Base-by-base conservation (phyloP, 92 coral and sea anemone species). In the Parazoanthus darwini region DNA sequence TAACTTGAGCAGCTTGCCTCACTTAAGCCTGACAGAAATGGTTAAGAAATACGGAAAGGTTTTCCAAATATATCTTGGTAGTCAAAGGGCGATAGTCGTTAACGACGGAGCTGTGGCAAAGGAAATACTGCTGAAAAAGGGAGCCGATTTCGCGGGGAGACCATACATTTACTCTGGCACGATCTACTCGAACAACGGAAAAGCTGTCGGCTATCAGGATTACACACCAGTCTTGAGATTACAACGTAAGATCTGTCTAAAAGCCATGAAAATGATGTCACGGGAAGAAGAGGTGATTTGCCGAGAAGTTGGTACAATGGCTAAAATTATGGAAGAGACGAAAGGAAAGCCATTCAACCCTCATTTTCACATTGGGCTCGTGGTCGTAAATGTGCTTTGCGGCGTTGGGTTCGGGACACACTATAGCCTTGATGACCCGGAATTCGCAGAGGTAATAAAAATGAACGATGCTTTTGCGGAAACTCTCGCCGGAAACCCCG, bases 61-160 rank as follows among this genome's bases (percentile, higher is more conserved):
- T 36, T 93, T 79, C 85, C 96, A 93, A 48, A 22, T 95, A 43
- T 95, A 90, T 78, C 70, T 90, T 54, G 96, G 95, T 20, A 90
- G 92, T 78, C 71, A 92, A 56, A 88, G 88, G 9, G 94, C 81
- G 78, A 85, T 93, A 25, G 88, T 95, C 43, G 90, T 92, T 2
- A 95, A 94, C 80, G 94, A 93, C 79, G 90, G 94, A 58, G 93
- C 88, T 6, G 81, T 91, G 11, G 93, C 93, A 67, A 94, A 94
- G 73, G 93, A 95, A 72, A 91, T 92, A 33, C 92, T 95, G 54
- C 93, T 89, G 3, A 90, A 92, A 76, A 88, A 93, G 51, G 91
- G 96, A 29, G 82, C 88, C 29, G 90, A 85, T 22, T 95, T 95
- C 73, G 96, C 96, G 20, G 98, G 98, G 50, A 94, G 98, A 82